Base-by-base conservation (phyloP, 2,888 invertebrate genomes). In the Cerastis rubricosa region DNA sequence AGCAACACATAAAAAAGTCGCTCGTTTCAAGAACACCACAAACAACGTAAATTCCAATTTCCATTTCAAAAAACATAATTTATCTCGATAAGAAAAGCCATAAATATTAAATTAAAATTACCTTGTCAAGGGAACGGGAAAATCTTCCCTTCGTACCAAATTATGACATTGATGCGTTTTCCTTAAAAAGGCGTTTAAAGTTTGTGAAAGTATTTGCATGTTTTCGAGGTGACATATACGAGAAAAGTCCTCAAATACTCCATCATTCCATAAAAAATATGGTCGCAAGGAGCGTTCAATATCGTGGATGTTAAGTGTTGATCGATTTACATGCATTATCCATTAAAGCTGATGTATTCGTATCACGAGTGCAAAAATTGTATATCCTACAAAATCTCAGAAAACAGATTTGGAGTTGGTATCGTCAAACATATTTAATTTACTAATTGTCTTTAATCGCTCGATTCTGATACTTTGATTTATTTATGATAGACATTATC, bases 241-340 rank as follows among this genome's bases (percentile, higher is more conserved):
- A 54, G 40, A 69, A 64, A n/a, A 73, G 63, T 66, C 66, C 78
- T 85, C 69, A 81, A 86, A 88, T 82, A 63, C 69, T 49, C 65
- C 69, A 67, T 72, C 76, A 76, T 77, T 74, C 59, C 67, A 71
- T 74, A 77, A 85, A 85, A 81, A 84, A 76, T 79, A 73, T 84
- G 57, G 64, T 71, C 68, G 43, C 40, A 59, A 63, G 63, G 29
- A 74, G 73, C 69, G 75, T 82, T 85, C 74, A 72, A 83, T 75
- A 68, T 71, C 76, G 59, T 68, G 59, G 69, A 78, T 76, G 68
- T 86, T 74, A 75, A 86, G 75, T 84, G 76, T 76, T 86, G 84
- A 89, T 87, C 85, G 88, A 87, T 89, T 86, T 85, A 90, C 90
- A 91, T 88, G 86, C 83, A 86, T 89, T 88, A 89, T 88, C 90